Base-by-base conservation (phyloP, 92 coral and sea anemone genomes). In the Bergia puertoricense region DNA sequence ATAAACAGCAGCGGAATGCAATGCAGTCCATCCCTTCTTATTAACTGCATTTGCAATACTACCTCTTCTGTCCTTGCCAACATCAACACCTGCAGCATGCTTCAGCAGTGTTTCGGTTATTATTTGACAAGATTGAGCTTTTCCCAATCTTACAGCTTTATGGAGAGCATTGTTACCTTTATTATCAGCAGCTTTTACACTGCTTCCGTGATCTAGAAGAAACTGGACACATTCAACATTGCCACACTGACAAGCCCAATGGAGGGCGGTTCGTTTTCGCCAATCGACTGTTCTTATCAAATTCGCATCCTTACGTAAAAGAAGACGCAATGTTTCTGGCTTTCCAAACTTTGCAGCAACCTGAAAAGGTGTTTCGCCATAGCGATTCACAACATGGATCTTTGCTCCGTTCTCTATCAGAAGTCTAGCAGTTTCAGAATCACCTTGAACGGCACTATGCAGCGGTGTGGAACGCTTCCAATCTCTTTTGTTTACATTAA, bases 91-190 rank as follows among this genome's bases (percentile, higher is more conserved):
- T 20, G 76, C 76, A 78, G 56, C 54, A 40, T 40, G 82, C n/a
- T 40, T 41, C 42, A 23, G 45, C 10, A 40, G 1, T 78, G n/a
- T 11, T 78, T 41, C 22, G 76, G 76, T 14, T 9, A n/a, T 42
- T 36, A 11, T 22, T 22, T 10, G 41, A 36, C 20, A 36, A 42
- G 79, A 36, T 9, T 18, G 10, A 18, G 10, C 66, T 20, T 71
- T 10, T 8, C 10, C 36, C 36, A 71, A 71, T 36, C 4, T 20
- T 8, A 71, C 8, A 20, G 54, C 50, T 23, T 20, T 51, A 78
- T 78, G 82, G 10, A 78, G 82, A 37, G 82, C 82, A 43, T 20
- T 78, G 82, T 78, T 40, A 22, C 82, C 82, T 15, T 14, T 18
- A 15, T 77, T 40, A 6, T 77, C 54, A 6, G 8, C 50, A 40